These are phyloP conservation scores for Drosophila trichaetosa DNA, from an alignment of 2,888 invertebrate genomes.

Conservation along the genomic window DNA sequence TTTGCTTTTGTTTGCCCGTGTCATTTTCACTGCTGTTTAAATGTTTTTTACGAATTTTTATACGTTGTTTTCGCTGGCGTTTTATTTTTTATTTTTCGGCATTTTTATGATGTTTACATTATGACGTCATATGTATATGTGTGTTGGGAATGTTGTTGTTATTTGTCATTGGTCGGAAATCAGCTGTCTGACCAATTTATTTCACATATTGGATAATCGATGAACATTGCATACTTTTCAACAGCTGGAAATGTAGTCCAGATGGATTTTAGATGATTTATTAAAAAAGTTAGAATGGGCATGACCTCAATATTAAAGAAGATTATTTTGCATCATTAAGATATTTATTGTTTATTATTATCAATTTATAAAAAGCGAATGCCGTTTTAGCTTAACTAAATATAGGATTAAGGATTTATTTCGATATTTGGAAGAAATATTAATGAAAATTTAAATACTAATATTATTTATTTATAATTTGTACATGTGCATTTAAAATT, in stretches of 20 bases:
- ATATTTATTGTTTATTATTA: neutral
- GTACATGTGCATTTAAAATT: neutral
- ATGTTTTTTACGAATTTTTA: constrained; percentile 47
- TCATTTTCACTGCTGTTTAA: constrained; percentile 68
- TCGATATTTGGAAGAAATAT: neutral
- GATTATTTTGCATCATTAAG: neutral
- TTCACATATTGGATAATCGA: constrained; percentile 63
- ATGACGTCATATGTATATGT: constrained; percentile 68
- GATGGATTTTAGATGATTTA: constrained; percentile 13
- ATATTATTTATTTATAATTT: neutral
- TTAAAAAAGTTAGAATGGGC: neutral
- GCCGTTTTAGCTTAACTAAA: neutral
- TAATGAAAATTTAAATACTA: neutral
- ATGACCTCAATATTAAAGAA: neutral
- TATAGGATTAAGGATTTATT: neutral
- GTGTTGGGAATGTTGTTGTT: constrained; percentile 40
- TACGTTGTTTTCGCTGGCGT: constrained; percentile 20
- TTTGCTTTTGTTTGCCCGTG: constrained; percentile 63
- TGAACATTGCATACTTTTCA: constrained; percentile 25
- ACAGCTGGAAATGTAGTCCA: constrained; percentile 1
- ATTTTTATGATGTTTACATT: constrained; percentile 79
- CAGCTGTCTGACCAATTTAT: constrained; percentile 70
- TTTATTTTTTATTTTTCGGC: constrained; percentile 47
- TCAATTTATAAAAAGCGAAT: neutral
- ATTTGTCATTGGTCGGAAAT: constrained; percentile 61